Evolutionary conservation across 1,140 invertebrate species (phyloP).

Genomic region (Drosophila arizonae): DNA sequence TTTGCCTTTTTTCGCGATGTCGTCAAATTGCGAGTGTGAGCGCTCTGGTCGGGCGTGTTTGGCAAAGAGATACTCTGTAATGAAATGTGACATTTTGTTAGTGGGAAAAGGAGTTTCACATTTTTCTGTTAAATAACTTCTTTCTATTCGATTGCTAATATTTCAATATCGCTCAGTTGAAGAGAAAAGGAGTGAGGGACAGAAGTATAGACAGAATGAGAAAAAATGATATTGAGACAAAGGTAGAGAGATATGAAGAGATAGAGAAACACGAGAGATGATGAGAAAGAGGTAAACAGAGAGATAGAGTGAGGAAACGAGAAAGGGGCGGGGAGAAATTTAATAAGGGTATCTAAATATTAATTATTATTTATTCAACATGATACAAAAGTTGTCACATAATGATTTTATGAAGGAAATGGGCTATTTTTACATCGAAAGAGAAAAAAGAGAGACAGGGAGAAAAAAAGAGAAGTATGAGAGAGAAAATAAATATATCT

Average conservation of each 20-base stretch:
- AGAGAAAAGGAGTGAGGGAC: not conserved
- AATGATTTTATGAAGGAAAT: no score
- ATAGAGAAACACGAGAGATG: not conserved
- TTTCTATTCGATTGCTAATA: not conserved
- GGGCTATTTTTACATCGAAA: no score
- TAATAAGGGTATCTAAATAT: no score
- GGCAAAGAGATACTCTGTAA: not conserved
- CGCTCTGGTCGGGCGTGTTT: not conserved
- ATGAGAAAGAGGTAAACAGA: no score
- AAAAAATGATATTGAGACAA: not conserved
- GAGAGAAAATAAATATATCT: no score
- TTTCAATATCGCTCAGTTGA: not conserved
- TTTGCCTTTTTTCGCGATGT: slow-evolving; percentile 41
- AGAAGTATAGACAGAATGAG: not conserved
- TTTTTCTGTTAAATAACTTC: not conserved
- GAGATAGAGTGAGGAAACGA: no score
- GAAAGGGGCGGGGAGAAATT: no score
- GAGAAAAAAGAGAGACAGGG: no score
- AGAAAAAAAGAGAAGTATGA: no score
- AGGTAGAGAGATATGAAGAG: not conserved
- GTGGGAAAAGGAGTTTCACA: not conserved
- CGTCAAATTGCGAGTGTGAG: slow-evolving; percentile 22
- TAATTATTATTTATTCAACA: no score
- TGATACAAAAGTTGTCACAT: no score
- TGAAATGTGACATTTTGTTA: not conserved